phyloP scores from a whole-genome alignment of 2,797 vertebrate species.

The Potorous gilbertii region DNA sequence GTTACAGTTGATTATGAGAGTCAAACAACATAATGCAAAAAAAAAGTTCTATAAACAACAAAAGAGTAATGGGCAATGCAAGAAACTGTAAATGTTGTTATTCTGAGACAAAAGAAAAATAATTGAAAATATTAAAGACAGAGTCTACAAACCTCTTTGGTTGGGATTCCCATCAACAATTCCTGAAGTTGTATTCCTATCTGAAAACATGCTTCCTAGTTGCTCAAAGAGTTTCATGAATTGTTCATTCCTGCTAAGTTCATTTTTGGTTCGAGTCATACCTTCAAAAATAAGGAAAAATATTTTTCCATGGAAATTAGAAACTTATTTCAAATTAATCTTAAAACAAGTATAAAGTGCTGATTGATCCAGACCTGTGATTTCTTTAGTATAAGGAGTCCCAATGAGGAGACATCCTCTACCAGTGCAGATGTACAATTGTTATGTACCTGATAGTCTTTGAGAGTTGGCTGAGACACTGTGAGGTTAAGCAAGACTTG shows the following conservation, averaged over 20 bases:
- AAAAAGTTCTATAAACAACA: not conserved
- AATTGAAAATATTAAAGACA: not conserved
- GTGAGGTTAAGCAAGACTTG: not conserved
- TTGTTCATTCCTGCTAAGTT: constrained; percentile 88
- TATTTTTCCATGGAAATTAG: constrained; percentile 38
- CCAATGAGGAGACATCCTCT: not conserved
- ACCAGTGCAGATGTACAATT: not conserved
- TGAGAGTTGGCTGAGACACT: not conserved
- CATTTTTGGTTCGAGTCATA: constrained; percentile 89
- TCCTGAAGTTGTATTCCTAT: constrained; percentile 61
- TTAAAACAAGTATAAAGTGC: constrained; percentile 20
- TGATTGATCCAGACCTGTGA: constrained; percentile 13
- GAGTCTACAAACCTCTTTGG: constrained; percentile 71
- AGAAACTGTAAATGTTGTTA: not conserved
- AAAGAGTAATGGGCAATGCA: not conserved
- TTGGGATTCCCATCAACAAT: not conserved
- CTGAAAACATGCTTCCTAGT: constrained; percentile 87
- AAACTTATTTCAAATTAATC: constrained; percentile 15
- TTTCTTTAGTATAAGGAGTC: not conserved
- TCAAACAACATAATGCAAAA: not conserved
- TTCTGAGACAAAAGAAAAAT: not conserved
- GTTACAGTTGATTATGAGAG: not conserved
- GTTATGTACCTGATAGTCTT: not conserved
- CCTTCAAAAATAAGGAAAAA: constrained; percentile 83
- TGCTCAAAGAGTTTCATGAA: constrained; percentile 91